Percentiles rank a stretch among this genome's conserved stretches.
These are phyloP conservation scores for Callimorpha dominula DNA, from an alignment of 2,888 invertebrate genomes.

Conservation along the genomic window DNA sequence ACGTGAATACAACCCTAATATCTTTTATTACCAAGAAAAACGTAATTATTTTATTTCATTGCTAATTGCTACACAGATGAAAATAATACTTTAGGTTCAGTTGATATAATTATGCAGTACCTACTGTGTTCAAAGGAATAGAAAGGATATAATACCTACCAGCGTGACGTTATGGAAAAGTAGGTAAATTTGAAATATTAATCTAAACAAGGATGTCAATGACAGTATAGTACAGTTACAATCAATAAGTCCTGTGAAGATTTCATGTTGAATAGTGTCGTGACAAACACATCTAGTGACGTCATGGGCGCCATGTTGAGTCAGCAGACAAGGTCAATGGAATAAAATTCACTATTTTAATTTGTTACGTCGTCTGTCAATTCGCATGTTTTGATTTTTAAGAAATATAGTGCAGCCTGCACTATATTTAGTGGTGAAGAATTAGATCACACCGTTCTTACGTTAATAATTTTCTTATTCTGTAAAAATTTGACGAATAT, in stretches of 20 bases:
- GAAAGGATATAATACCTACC: neutral
- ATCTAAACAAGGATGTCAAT: neutral
- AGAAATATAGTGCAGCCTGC: too few relatives aligned
- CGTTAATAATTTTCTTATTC: too few relatives aligned
- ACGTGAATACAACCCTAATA: neutral
- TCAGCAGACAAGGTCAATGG: conserved; percentile 66
- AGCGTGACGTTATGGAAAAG: neutral
- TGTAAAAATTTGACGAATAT: too few relatives aligned
- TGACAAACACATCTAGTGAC: conserved; percentile 42
- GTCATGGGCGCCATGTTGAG: conserved; percentile 56
- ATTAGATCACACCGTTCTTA: too few relatives aligned
- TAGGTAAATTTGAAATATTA: too few relatives aligned
- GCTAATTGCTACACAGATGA: neutral
- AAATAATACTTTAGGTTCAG: neutral
- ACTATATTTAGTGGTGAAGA: too few relatives aligned
- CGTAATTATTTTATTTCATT: neutral
- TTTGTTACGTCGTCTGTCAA: conserved; percentile 32
- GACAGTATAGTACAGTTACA: neutral
- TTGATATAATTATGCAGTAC: neutral
- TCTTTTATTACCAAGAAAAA: neutral
- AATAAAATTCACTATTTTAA: conserved; percentile 28
- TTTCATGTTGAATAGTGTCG: conserved; percentile 22
- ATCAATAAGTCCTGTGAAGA: conserved; percentile 1
- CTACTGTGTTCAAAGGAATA: neutral
- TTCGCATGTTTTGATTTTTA: too few relatives aligned